Evolutionary conservation across 30 jellyfish, hydroid and myxozoan genomes (phyloP), one percentile per base, ranked within the genome.

Genomic region (Haliclystus octoradiatus): DNA sequence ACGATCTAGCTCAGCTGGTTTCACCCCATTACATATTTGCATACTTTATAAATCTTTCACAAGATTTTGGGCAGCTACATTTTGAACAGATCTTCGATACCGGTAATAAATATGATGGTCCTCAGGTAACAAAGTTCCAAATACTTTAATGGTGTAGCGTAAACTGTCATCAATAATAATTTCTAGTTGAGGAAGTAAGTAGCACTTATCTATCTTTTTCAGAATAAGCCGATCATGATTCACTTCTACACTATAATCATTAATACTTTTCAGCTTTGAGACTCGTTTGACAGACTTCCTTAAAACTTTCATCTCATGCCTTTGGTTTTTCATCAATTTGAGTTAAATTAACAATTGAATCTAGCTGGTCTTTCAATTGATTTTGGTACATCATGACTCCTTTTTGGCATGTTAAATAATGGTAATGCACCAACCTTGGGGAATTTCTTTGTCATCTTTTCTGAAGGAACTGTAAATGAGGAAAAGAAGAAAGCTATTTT

Each of bases 101-200:
- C 19, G 30, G 1, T 28, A 2, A 64, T 64, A 64, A 2, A 70
- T 2, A 1, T 13, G 32, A 31, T 70, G 80, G 29, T 25, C 26
- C 26, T 70, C 80, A 47, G 80, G 80, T 3, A 70, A 29, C 2
- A 0, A 27, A 50, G 52, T 49, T 2, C 72, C 80, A 70, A 19
- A 70, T 15, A 47, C 72, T 12, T 33, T 13, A 19, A 70, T 26
- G 19, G 5, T n/a, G 25, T 1, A 46, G 29, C 61, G 71, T 49
- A 70, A 71, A 28, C 80, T 70, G 28, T 50, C 70, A 70, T 70
- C 80, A 49, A 50, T 50, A 46, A 9, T n/a, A 46, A 46, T n/a
- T 46, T 46, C 15, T 12, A 46, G 12, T 12, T 7, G 19, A 46
- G 60, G 60, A 46, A 46, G 12, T n/a, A 46, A 9, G 19, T 46